Evolutionary conservation across 2,797 vertebrate species (phyloP), one percentile per base, ranked within the genome.

Genomic region (Platyrinchus mystaceus): DNA sequence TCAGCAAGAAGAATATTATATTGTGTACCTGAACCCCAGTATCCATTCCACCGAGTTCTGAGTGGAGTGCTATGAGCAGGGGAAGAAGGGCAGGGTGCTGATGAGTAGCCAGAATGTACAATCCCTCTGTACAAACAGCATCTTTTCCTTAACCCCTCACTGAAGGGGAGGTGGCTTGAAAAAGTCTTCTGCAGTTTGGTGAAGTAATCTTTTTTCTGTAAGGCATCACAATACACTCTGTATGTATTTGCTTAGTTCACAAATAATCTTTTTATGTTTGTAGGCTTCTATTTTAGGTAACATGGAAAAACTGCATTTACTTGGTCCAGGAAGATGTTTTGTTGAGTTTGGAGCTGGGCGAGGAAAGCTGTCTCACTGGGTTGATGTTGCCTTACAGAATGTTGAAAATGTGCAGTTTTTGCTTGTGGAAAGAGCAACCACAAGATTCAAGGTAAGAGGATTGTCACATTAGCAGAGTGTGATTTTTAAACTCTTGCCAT

Each of bases 321-420:
- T 99, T 91, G 97, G 97, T 53, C 95, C 98, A 23, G 97, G 98
- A 88, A 98, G 97, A 80, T 99, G 99, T 97, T 99, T 99, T 83
- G 96, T 99, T 86, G 99, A 99, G 95, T 99, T 99, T 87, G 99
- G 99, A 81, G 99, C 99, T 11, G 99, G 99, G n/a, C 98, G 98
- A 90, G 99, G 99, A 79, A 99, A 99, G 96, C 97, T 99, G 60
- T 99, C 99, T 56, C 99, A 99, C 23, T 99, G 99, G 99, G 98
- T 99, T 88, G 98, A 98, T 36, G 91, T 97, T 92, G 99, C 99
- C 58, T 97, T 99, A 92, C 98, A 98, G 96, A 97, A 97, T 56
- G 69, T 60, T 20, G 93, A 98, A 69, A 97, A 98, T 27, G 97
- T 99, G 87, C 98, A 99, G 93, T 98, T 99, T 97, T 97, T 99